Evolutionary conservation across 1,140 invertebrate species (phyloP).

Genomic region (Drosophila repletoides): DNA sequence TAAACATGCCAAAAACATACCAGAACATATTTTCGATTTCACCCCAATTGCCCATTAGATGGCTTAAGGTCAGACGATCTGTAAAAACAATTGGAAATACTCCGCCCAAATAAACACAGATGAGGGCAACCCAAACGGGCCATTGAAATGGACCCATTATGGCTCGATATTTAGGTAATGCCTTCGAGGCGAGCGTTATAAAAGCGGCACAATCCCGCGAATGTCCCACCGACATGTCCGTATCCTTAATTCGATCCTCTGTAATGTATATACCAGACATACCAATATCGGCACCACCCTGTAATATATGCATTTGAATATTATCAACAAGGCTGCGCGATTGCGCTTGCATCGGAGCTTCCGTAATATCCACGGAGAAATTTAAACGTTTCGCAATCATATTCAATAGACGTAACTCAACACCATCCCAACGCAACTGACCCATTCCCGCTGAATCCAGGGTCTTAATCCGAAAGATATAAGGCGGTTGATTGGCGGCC

Average conservation of each 20-base stretch:
- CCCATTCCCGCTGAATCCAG: constrained; percentile 55
- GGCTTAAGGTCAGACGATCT: constrained; percentile 85
- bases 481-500: constrained; percentile 87
- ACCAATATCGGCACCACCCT: constrained; percentile 84
- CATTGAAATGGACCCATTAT: constrained; percentile 91
- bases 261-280: constrained; percentile 88
- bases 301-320: constrained; percentile 72
- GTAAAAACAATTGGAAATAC: constrained; percentile 88
- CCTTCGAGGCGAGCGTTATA: constrained; percentile 88
- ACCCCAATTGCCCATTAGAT: constrained; percentile 86
- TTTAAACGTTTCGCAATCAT: constrained; percentile 86
- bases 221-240: constrained; percentile 85
- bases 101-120: constrained; percentile 87
- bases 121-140: constrained; percentile 89
- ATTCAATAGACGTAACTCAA: constrained; percentile 86
- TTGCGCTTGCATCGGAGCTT: constrained; percentile 81
- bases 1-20: constrained; percentile 92
- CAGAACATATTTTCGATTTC: constrained; percentile 90
- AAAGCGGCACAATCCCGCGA: constrained; percentile 89
- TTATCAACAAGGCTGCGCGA: constrained; percentile 83
- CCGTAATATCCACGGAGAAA: constrained; percentile 87
- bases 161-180: constrained; percentile 89
- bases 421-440: constrained; percentile 84
- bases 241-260: constrained; percentile 82
- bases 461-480: constrained; percentile 85